These are phyloP conservation scores for Glaucomys volans DNA, from an alignment of 2,113 vertebrate genomes.

Conservation along the genomic window DNA sequence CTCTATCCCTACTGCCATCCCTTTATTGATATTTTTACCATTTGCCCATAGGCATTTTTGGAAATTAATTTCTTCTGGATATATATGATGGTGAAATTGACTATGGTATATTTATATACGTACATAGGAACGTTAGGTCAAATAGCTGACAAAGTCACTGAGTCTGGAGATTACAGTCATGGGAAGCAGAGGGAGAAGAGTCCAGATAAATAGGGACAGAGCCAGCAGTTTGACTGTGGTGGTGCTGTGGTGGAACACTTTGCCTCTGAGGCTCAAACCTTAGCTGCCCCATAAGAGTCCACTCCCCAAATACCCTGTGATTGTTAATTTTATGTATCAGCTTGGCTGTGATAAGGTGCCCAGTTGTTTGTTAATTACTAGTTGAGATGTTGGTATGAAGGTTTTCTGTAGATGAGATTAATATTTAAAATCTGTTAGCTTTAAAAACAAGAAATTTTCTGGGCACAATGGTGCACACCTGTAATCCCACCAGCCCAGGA, in stretches of 20 bases:
- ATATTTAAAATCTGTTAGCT: background rate
- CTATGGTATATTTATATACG: no score
- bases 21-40: no score
- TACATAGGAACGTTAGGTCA: no score
- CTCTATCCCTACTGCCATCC: no score
- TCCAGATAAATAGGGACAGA: background rate
- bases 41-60: no score
- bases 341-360: background rate
- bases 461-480: no score
- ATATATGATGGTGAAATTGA: no score
- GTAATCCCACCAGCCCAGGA: no score
- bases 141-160: background rate
- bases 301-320: background rate
- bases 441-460: background rate
- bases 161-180: background rate
- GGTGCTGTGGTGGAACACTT: background rate
- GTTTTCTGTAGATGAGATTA: background rate
- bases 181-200: background rate
- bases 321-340: conserved; percentile 20
- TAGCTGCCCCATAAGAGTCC: background rate
- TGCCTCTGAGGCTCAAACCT: background rate
- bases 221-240: background rate
- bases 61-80: no score
- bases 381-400: background rate
- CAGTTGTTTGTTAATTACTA: conserved; percentile 21